These are phyloP conservation scores for Antitype chi DNA, from an alignment of 2,888 invertebrate genomes.

Conservation along the genomic window DNA sequence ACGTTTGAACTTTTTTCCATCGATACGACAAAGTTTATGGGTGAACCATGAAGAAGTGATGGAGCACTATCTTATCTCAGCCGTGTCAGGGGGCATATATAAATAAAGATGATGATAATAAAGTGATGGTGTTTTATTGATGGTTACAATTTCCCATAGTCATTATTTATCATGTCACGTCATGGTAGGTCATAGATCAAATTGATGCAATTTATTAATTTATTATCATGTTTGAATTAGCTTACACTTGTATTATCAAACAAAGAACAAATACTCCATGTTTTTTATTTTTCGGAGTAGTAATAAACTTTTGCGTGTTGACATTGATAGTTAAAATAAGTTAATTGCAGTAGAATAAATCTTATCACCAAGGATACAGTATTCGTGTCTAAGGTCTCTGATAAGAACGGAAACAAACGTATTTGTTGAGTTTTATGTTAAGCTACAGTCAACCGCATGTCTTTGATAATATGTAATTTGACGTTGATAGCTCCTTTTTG, in stretches of 20 bases:
- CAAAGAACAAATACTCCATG: background rate
- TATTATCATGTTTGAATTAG: background rate
- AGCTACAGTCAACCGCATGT: background rate
- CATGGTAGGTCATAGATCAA: slow-evolving; percentile 4
- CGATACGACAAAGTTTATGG: background rate
- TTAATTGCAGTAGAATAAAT: background rate
- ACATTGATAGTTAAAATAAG: background rate
- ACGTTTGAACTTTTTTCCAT: too few species aligned
- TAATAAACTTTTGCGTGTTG: background rate
- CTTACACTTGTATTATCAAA: background rate
- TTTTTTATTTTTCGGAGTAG: background rate
- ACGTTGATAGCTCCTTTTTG: too few species aligned
- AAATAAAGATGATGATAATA: background rate
- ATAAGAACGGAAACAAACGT: slow-evolving; percentile 1
- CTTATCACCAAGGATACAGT: slow-evolving; percentile 9
- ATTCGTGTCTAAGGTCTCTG: slow-evolving; percentile 10
- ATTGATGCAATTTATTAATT: slow-evolving; percentile 10
- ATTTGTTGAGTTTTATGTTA: background rate
- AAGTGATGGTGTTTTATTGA: slow-evolving; percentile 2
- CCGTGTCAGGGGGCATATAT: slow-evolving; percentile 10
- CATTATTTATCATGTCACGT: background rate
- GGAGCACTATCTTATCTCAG: slow-evolving; percentile 11
- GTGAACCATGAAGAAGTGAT: background rate
- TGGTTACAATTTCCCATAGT: background rate
- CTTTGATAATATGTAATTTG: too few species aligned